These are phyloP conservation scores for Heliconius himera DNA, from an alignment of 1,140 invertebrate genomes.

Conservation along the genomic window DNA sequence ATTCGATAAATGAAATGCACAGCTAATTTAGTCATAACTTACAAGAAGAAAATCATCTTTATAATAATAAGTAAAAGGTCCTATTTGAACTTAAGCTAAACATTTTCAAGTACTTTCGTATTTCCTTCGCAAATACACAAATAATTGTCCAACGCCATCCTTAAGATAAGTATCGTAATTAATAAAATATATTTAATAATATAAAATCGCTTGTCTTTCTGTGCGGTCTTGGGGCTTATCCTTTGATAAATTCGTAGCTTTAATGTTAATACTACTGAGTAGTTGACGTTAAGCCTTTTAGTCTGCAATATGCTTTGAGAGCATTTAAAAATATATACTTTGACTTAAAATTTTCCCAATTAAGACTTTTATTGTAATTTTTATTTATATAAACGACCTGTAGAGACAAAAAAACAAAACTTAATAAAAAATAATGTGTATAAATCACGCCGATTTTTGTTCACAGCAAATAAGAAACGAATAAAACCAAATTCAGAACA, in stretches of 20 bases:
- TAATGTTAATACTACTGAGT: conserved; percentile 13
- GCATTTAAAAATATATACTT: neutral
- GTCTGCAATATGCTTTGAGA: neutral
- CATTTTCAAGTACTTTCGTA: conserved; percentile 16
- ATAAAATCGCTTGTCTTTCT: conserved; percentile 54
- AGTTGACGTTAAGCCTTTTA: conserved; percentile 2
- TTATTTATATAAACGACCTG: no score
- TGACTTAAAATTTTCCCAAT: no score
- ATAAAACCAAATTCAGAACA: neutral
- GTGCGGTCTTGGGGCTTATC: conserved; percentile 52
- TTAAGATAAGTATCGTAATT: conserved; percentile 67
- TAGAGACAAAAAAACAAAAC: no score
- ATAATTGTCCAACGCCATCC: conserved; percentile 53
- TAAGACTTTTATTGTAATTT: no score
- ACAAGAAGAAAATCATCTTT: neutral
- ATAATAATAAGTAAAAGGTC: neutral
- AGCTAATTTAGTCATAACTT: neutral
- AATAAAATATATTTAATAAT: conserved; percentile 69
- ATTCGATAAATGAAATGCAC: conserved; percentile 35
- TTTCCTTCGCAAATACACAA: conserved; percentile 42
- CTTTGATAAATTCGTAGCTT: conserved; percentile 31
- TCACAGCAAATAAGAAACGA: neutral
- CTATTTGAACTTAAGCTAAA: neutral
- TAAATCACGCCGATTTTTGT: neutral
- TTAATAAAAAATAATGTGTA: neutral